Conservation (phyloP, 2,113 vertebrate species). For the Leptobrachium leishanense region DNA sequence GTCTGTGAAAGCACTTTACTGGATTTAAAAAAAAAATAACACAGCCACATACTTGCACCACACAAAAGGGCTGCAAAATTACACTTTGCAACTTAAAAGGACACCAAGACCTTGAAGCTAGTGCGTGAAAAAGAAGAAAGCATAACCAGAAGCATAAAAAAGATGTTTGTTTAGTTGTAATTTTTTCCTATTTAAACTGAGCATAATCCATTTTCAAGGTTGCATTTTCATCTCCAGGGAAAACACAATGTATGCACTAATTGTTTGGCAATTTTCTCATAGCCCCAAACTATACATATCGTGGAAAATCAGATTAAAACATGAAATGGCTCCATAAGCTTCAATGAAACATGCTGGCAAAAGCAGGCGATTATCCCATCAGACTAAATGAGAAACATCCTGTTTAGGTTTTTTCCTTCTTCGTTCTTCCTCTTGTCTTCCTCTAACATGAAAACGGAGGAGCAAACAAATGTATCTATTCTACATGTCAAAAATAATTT, state of each 20-base stretch:
- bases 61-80: slow-evolving; percentile 1
- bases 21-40: background rate
- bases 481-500: background rate
- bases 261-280: background rate
- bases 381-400: background rate
- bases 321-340: background rate
- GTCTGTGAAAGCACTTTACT: background rate
- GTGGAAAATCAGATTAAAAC: background rate
- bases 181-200: background rate
- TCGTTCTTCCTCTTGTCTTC: background rate
- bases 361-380: background rate
- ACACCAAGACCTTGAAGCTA: background rate
- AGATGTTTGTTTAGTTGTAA: background rate
- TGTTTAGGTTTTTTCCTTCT: background rate
- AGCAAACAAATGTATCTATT: background rate
- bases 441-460: background rate
- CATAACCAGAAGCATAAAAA: background rate
- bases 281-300: background rate
- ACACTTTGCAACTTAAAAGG: slow-evolving; percentile 4
- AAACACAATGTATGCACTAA: background rate
- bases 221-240: background rate
- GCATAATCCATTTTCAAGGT: background rate
- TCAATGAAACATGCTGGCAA: background rate
- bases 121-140: background rate
- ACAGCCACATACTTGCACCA: background rate